A percentile compares a stretch with the other conserved stretches of the same genome.
Evolutionary conservation across 1,140 invertebrate genomes (phyloP).

Genomic region (Danaus plexippus): DNA sequence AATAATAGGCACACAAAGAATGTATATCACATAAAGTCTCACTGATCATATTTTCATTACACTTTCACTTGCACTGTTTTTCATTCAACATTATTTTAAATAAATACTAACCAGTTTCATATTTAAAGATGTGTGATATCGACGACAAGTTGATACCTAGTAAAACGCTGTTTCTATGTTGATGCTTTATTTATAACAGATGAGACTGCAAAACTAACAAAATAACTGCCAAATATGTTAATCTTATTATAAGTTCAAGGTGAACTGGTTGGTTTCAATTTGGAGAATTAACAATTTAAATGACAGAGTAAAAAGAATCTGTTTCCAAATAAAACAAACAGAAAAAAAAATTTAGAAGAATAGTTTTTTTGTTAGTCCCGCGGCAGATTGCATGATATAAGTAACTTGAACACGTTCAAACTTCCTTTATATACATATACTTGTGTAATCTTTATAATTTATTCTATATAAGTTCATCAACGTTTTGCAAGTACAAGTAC

Average conservation of each 20-base stretch:
- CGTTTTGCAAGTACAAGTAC: too few relatives aligned
- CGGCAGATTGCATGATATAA: slow-evolving; percentile 6
- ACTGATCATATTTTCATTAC: background rate
- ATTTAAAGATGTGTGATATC: slow-evolving; percentile 25
- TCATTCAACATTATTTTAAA: slow-evolving; percentile 14
- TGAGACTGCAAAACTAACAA: slow-evolving; percentile 8
- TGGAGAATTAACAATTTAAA: too few relatives aligned
- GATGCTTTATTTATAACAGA: slow-evolving; percentile 14
- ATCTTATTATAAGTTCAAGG: slow-evolving; percentile 16
- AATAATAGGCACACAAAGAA: background rate
- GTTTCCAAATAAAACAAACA: too few relatives aligned
- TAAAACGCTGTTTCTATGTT: slow-evolving; percentile 15
- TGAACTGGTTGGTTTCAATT: slow-evolving; percentile 10
- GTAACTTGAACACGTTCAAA: slow-evolving; percentile 6
- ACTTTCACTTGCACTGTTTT: background rate
- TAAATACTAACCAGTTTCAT: slow-evolving; percentile 45
- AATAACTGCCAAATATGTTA: slow-evolving; percentile 18
- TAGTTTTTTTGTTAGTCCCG: too few relatives aligned
- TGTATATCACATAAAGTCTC: slow-evolving; percentile 1
- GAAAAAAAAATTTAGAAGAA: too few relatives aligned
- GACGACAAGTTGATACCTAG: slow-evolving; percentile 21
- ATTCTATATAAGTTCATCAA: too few relatives aligned
- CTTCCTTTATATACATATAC: slow-evolving; percentile 7
- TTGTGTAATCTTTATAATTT: background rate
- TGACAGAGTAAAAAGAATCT: too few relatives aligned